Evolutionary conservation across 2,888 invertebrate genomes (phyloP).

Genomic region (Himalopsyche kuldschensis): DNA sequence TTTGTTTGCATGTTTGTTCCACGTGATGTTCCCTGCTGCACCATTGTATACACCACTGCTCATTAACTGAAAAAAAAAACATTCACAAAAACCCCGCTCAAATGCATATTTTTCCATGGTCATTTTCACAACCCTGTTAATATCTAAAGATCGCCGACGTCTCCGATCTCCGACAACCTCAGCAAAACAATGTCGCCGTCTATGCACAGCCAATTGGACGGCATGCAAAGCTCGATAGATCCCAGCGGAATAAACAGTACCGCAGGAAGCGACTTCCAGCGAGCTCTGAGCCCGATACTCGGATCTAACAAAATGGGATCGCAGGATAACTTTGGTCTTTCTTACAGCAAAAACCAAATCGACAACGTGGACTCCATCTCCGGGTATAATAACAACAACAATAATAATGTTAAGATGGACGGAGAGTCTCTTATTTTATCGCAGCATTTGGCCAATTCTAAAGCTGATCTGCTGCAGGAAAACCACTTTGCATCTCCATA

Average conservation of each 20-base stretch:
- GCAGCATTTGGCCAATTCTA: slow-evolving; percentile 52
- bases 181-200: slow-evolving; percentile 55
- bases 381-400: slow-evolving; percentile 48
- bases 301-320: slow-evolving; percentile 39
- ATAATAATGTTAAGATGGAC: slow-evolving; percentile 56
- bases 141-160: slow-evolving; percentile 53
- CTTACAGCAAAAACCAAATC: slow-evolving; percentile 43
- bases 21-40: slow-evolving; percentile 47
- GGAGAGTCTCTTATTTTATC: slow-evolving; percentile 56
- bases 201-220: slow-evolving; percentile 41
- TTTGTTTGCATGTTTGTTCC: slow-evolving; percentile 58
- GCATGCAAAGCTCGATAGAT: slow-evolving; percentile 46
- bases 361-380: slow-evolving; percentile 44
- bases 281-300: slow-evolving; percentile 51
- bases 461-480: slow-evolving; percentile 51
- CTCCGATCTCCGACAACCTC: slow-evolving; percentile 47
- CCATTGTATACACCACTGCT: slow-evolving; percentile 15
- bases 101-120: background rate
- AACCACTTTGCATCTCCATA: slow-evolving; percentile 51
- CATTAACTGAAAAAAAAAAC: background rate
- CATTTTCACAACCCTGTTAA: background rate
- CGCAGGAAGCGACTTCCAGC: slow-evolving; percentile 50
- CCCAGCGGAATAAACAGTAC: slow-evolving; percentile 48
- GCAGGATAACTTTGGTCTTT: slow-evolving; percentile 65
- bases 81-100: background rate